These are phyloP conservation scores for Carollia perspicillata DNA, from an alignment of 2,113 vertebrate genomes.

Conservation along the genomic window DNA sequence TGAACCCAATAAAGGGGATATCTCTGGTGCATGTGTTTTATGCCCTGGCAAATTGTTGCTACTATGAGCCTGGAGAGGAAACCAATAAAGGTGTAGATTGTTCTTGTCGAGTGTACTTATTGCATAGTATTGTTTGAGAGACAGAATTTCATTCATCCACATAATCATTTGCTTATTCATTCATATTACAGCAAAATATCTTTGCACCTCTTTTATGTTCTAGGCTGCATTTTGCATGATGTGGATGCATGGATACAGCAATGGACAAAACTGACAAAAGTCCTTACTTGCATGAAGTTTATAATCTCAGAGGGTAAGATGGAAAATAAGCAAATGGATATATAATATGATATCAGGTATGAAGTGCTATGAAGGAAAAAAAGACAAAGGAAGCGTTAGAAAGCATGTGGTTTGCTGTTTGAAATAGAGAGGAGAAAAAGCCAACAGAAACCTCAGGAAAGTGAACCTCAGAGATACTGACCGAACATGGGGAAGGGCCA, in stretches of 20 bases:
- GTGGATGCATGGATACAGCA: neutral
- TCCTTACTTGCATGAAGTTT: neutral
- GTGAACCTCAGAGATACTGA: neutral
- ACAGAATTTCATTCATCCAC: neutral
- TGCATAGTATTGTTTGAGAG: neutral
- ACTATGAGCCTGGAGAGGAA: neutral
- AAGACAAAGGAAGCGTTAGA: neutral
- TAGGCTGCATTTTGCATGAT: neutral
- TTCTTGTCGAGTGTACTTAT: neutral
- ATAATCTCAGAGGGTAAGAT: neutral
- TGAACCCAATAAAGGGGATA: neutral
- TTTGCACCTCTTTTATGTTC: neutral
- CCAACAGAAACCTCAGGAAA: neutral
- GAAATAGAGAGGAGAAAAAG: neutral
- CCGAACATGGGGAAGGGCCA: neutral
- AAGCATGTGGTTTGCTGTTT: neutral
- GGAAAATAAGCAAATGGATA: neutral
- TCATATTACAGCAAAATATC: neutral
- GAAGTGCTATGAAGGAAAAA: neutral
- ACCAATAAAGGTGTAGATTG: neutral
- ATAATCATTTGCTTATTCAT: neutral
- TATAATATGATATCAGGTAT: neutral
- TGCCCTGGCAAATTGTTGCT: neutral
- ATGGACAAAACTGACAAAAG: neutral
- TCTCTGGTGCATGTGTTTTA: neutral